Conservation (phyloP, 2,888 invertebrate species). For the Pseudanteris insignis region DNA sequence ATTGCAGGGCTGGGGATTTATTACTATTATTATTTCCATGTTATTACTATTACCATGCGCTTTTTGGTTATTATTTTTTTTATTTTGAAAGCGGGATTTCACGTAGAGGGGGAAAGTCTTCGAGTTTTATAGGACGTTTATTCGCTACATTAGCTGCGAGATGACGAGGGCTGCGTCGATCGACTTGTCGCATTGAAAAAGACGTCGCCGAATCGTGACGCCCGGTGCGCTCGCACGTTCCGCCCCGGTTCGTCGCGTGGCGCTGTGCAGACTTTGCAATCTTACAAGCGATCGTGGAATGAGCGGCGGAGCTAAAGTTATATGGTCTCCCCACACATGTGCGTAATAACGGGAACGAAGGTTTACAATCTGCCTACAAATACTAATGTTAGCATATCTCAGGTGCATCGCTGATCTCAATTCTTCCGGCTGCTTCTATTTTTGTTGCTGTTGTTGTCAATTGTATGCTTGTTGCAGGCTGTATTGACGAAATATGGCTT, state of each 20-base stretch:
- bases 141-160: conserved; percentile 54
- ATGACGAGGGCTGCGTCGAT: conserved; percentile 38
- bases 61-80: conserved; percentile 7
- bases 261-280: conserved; percentile 39
- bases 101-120: conserved; percentile 41
- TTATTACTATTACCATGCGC: conserved; percentile 23
- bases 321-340: conserved; percentile 67
- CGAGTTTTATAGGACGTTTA: conserved; percentile 46
- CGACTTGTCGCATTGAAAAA: conserved; percentile 41
- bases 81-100: conserved; percentile 31
- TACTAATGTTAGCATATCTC: conserved; percentile 49
- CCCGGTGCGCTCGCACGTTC: conserved; percentile 16
- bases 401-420: conserved; percentile 26
- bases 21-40: conserved; percentile 21
- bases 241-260: conserved; percentile 31
- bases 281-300: conserved; percentile 50
- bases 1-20: conserved; percentile 23
- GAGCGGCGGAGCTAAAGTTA: conserved; percentile 66
- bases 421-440: conserved; percentile 21
- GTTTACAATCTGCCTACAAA: conserved; percentile 60
- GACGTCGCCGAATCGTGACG: conserved; percentile 7
- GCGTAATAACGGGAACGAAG: conserved; percentile 65
- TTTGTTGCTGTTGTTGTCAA: conserved; percentile 43
- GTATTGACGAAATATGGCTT: conserved; percentile 37
- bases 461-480: conserved; percentile 35